phyloP scores from a whole-genome alignment of 2,113 vertebrate species.

The Regulus satrapa region DNA sequence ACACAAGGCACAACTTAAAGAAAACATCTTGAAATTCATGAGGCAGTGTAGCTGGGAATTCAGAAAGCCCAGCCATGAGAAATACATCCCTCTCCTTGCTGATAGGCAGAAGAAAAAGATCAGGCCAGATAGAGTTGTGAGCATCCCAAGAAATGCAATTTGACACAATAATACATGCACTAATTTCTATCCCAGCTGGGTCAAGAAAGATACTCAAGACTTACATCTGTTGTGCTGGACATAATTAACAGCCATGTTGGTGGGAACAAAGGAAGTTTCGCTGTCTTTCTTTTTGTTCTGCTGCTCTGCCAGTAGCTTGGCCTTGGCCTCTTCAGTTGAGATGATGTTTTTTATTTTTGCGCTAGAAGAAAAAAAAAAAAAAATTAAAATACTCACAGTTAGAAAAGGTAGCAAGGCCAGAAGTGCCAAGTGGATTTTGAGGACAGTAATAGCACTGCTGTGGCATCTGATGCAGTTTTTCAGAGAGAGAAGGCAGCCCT shows the following conservation, averaged over 20 bases:
- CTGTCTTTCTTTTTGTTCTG: conserved; percentile 97
- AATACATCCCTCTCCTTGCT: not conserved
- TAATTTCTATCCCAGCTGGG: not conserved
- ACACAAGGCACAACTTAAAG: not conserved
- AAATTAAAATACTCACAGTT: not conserved
- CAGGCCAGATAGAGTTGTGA: not conserved
- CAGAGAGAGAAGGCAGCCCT: not conserved
- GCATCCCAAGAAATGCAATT: not conserved
- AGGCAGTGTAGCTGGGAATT: not conserved
- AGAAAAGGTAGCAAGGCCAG: not conserved
- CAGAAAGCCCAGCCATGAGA: not conserved
- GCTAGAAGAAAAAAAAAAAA: conserved; percentile 59
- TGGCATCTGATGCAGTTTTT: not conserved
- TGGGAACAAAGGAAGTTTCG: conserved; percentile 94
- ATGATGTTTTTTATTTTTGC: conserved; percentile 99
- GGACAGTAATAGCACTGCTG: not conserved
- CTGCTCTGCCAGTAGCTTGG: conserved; percentile 90
- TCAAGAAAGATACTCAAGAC: not conserved
- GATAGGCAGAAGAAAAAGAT: not conserved
- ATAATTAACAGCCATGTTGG: conserved; percentile 97
- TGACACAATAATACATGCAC: not conserved
- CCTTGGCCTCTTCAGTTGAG: conserved; percentile 94
- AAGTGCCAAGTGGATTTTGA: not conserved
- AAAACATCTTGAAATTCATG: not conserved
- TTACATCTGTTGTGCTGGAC: conserved; percentile 98